Conservation (phyloP, 2,888 invertebrate species). For the Phymatocera aterrima region DNA sequence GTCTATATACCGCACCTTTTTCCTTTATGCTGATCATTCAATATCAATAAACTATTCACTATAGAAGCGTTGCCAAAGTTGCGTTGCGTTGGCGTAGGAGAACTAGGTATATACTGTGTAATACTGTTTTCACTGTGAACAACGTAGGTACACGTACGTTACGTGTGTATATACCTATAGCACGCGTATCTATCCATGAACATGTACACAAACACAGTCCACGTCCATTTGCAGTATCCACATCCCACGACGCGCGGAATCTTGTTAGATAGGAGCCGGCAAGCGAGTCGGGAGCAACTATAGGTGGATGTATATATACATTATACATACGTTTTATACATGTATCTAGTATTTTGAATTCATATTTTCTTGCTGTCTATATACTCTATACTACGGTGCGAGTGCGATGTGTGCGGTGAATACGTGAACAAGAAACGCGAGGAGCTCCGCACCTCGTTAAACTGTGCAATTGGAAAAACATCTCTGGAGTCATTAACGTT, state of each 20-base stretch:
- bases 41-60: constrained; percentile 34
- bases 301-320: too few relatives aligned
- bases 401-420: background rate
- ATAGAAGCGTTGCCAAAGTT: background rate
- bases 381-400: background rate
- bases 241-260: too few relatives aligned
- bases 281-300: too few relatives aligned
- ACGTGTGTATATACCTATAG: too few relatives aligned
- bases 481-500: constrained; percentile 34
- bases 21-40: constrained; percentile 37
- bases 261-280: too few relatives aligned
- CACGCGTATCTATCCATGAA: background rate
- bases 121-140: too few relatives aligned
- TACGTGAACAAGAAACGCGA: background rate
- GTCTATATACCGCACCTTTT: constrained; percentile 42
- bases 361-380: background rate
- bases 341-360: background rate
- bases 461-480: constrained; percentile 37
- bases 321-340: too few relatives aligned
- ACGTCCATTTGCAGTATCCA: too few relatives aligned
- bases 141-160: too few relatives aligned
- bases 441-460: constrained; percentile 16
- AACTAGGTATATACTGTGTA: too few relatives aligned
- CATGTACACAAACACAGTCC: background rate
- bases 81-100: background rate